phyloP scores from a whole-genome alignment of 2,888 invertebrate genomes.

The Plagiodera versicolora region DNA sequence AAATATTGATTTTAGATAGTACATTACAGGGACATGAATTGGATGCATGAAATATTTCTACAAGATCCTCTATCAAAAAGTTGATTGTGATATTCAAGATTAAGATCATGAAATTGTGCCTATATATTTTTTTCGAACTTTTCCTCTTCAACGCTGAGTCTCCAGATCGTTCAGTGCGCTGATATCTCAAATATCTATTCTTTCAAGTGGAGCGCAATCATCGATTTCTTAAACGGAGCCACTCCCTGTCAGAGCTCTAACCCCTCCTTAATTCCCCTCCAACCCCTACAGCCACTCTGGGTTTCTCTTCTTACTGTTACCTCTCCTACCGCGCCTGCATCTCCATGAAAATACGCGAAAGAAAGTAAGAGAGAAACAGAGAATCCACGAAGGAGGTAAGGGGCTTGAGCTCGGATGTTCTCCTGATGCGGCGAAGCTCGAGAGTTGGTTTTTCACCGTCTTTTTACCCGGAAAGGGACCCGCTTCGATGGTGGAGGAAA shows the following conservation, averaged over 20 bases:
- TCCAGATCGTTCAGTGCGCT: too few relatives aligned
- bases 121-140: too few relatives aligned
- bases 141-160: too few relatives aligned
- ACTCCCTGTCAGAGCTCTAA: constrained; percentile 44
- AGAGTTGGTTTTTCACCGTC: constrained; percentile 24
- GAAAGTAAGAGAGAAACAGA: constrained; percentile 31
- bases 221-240: constrained; percentile 53
- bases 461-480: constrained; percentile 19
- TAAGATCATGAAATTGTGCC: too few relatives aligned
- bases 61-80: too few relatives aligned
- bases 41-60: too few relatives aligned
- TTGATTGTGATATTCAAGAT: too few relatives aligned
- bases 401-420: constrained; percentile 27
- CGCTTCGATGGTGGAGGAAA: constrained; percentile 12
- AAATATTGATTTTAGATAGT: too few relatives aligned
- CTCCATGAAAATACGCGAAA: constrained; percentile 25
- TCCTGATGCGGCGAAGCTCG: constrained; percentile 30
- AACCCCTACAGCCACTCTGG: constrained; percentile 32
- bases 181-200: constrained; percentile 34
- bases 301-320: constrained; percentile 33
- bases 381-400: constrained; percentile 27
- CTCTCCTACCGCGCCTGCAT: constrained; percentile 29
- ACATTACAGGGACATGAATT: too few relatives aligned
- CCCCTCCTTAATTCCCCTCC: constrained; percentile 44
- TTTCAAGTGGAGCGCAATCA: constrained; percentile 45